phyloP scores from a whole-genome alignment of 1,140 invertebrate genomes.

The Wiebesia pumilae region DNA sequence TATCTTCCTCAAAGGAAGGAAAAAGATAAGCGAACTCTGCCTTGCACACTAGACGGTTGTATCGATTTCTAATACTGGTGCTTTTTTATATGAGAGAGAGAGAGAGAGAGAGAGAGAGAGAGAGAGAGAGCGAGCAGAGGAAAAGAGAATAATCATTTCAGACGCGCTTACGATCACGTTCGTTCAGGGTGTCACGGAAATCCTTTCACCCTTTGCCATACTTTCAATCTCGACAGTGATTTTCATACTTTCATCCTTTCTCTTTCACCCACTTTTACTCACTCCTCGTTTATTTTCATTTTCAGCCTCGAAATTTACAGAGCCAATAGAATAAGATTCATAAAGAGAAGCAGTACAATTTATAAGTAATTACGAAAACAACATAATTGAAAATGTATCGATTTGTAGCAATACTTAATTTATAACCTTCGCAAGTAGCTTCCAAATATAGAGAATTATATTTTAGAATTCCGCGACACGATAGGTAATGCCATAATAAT shows the following conservation, averaged over 20 bases:
- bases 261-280: background rate
- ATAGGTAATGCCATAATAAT: no score
- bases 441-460: no score
- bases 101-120: slow-evolving; percentile 3
- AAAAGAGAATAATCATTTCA: slow-evolving; percentile 41
- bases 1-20: slow-evolving; percentile 43
- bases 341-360: background rate
- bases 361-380: background rate
- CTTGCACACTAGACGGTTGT: slow-evolving; percentile 4
- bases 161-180: slow-evolving; percentile 56
- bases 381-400: no score
- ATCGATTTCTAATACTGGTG: slow-evolving; percentile 36
- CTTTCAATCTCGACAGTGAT: slow-evolving; percentile 35
- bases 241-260: slow-evolving; percentile 1
- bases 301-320: background rate
- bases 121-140: background rate
- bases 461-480: no score
- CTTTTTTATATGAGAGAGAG: background rate
- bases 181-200: slow-evolving; percentile 58
- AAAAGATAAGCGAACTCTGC: slow-evolving; percentile 9
- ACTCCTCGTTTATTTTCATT: background rate
- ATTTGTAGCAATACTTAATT: no score
- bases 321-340: background rate
- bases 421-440: no score
- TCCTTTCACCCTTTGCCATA: slow-evolving; percentile 53